phyloP scores from a whole-genome alignment of 1,140 invertebrate genomes.

The Drosophila neocordata region DNA sequence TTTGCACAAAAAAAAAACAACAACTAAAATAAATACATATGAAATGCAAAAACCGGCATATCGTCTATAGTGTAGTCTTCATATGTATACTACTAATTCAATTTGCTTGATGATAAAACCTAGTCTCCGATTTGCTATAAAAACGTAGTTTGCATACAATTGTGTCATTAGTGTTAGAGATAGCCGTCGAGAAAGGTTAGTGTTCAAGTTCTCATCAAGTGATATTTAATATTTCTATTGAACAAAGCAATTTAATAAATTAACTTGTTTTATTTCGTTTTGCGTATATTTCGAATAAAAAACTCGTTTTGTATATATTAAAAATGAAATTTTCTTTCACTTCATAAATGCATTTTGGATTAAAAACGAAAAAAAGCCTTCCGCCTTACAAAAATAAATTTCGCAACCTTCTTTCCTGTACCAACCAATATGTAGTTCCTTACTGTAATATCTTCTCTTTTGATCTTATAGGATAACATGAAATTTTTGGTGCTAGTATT shows the following conservation, averaged over 20 bases:
- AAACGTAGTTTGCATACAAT: slow-evolving; percentile 19
- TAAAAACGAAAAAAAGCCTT: background rate
- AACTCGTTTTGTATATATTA: slow-evolving; percentile 3
- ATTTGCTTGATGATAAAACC: slow-evolving; percentile 48
- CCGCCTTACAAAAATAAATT: slow-evolving; percentile 3
- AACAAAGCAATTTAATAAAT: background rate
- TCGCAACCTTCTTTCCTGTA: background rate
- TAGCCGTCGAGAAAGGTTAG: slow-evolving; percentile 32
- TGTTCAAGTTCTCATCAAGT: background rate
- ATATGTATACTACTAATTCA: slow-evolving; percentile 41
- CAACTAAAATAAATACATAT: too few relatives aligned
- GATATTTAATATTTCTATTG: background rate
- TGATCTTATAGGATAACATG: slow-evolving; percentile 46
- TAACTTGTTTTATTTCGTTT: background rate
- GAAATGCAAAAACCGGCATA: background rate
- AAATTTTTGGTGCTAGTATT: slow-evolving; percentile 48
- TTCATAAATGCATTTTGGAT: background rate
- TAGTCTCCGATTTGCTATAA: slow-evolving; percentile 33
- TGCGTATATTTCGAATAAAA: background rate
- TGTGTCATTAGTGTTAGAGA: slow-evolving; percentile 30
- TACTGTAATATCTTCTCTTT: background rate
- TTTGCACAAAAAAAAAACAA: background rate
- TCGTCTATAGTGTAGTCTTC: slow-evolving; percentile 12
- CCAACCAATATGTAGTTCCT: background rate
- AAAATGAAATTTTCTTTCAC: background rate